Base-by-base conservation (phyloP, 1,140 invertebrate genomes). In the Holotrichia oblita region DNA sequence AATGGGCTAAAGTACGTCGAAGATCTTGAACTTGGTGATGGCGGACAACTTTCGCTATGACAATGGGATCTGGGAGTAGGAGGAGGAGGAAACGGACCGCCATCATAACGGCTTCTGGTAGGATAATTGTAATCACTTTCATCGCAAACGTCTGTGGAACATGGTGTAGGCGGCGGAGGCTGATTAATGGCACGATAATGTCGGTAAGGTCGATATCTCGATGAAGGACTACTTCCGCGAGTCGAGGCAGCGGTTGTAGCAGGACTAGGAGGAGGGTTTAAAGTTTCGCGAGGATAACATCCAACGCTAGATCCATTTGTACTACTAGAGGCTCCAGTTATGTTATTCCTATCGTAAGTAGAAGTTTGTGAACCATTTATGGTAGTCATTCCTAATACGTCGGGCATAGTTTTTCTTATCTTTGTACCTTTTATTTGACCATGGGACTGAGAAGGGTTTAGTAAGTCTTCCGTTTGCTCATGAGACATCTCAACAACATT, bases 71-170 rank as follows among this genome's bases (percentile, higher is more conserved):
- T 87, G 20, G 95, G 95, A 0, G 95, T 95, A 7, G 96, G 96
- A 8, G 96, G 95, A 17, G 96, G 96, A 10, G 94, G 93, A 84
- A 92, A 93, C 0, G 94, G 92, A 79, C 91, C 89, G 80, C 91
- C 92, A 81, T 92, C 92, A 77, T 92, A 90, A 69, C 89, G 87
- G 84, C 90, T 79, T 42, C 86, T 85, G 9, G 87, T 88, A 10
- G 87, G 89, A 82, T 93, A 93, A 83, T 93, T 92, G 64, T 90
- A 92, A 83, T 96, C 95, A 3, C 93, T 95, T 82, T 97, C 96
- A 83, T 97, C 95, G 86, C 94, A 97, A 10, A 97, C 94, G 85
- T 98, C 97, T 2, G 97, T 98, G 81, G 95, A 96, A 86, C 96
- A 98, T 0, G 97, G 97, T 7, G 97, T 98, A 3, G 96, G 96